phyloP scores from a whole-genome alignment of 2,888 invertebrate genomes.

The Stictocephala bisonia region DNA sequence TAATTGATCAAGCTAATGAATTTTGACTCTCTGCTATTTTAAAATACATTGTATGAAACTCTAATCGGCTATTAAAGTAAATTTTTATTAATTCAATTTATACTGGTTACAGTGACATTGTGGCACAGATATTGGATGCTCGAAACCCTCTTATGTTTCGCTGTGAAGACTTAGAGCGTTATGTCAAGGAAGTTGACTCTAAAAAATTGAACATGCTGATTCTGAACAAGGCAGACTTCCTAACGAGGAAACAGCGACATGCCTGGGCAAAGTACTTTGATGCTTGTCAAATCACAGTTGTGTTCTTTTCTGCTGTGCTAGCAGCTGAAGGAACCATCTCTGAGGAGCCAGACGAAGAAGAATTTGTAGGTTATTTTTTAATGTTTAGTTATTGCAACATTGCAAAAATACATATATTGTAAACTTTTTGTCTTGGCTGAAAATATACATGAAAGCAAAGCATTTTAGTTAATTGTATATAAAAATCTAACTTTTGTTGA shows the following conservation, averaged over 20 bases:
- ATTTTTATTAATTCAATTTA: slow-evolving; percentile 43
- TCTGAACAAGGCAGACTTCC: slow-evolving; percentile 95
- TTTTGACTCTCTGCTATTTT: too few species aligned
- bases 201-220: slow-evolving; percentile 85
- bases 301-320: slow-evolving; percentile 91
- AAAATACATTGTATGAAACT: too few species aligned
- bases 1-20: too few species aligned
- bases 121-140: slow-evolving; percentile 96
- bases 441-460: too few species aligned
- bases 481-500: too few species aligned
- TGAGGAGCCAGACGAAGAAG: slow-evolving; percentile 57
- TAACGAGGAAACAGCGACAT: slow-evolving; percentile 82
- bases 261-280: slow-evolving; percentile 90
- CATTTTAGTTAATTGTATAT: too few species aligned
- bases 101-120: slow-evolving; percentile 77
- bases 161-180: slow-evolving; percentile 90
- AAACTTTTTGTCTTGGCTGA: too few species aligned
- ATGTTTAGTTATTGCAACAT: too few species aligned
- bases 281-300: slow-evolving; percentile 74
- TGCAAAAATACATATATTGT: too few species aligned
- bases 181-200: slow-evolving; percentile 80
- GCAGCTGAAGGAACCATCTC: slow-evolving; percentile 65
- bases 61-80: background rate
- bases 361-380: too few species aligned
- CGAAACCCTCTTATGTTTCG: slow-evolving; percentile 94